A percentile compares a stretch with the other conserved stretches of the same genome.
Evolutionary conservation across 2,113 vertebrate species (phyloP).

Genomic region (Nothobranchius furzeri): DNA sequence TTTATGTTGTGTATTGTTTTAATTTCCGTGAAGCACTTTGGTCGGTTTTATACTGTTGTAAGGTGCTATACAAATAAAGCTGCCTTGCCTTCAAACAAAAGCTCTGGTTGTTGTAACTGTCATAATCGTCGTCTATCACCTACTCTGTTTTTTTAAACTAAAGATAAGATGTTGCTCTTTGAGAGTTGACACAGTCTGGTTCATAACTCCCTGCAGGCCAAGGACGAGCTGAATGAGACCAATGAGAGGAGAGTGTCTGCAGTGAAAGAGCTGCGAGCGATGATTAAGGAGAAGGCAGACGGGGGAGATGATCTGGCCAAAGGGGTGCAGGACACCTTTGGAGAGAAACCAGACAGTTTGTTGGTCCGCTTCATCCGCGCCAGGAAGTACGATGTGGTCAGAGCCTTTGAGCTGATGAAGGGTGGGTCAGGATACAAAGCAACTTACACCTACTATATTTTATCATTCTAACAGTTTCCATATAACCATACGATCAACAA

Average conservation of each 20-base stretch:
- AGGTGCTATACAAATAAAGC: too few relatives aligned
- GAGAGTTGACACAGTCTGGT: neutral
- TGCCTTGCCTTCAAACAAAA: too few relatives aligned
- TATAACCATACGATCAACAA: too few relatives aligned
- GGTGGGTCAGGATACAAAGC: constrained; percentile 70
- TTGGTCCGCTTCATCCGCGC: constrained; percentile 93
- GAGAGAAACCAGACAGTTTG: constrained; percentile 79
- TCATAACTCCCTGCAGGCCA: constrained; percentile 80
- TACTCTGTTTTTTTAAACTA: too few relatives aligned
- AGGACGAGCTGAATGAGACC: constrained; percentile 93
- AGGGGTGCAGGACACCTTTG: constrained; percentile 84
- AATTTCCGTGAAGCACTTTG: too few relatives aligned
- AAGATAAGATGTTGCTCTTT: too few relatives aligned
- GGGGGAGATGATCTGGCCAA: constrained; percentile 82
- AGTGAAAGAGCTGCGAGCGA: constrained; percentile 83
- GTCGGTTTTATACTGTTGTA: too few relatives aligned
- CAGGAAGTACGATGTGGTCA: constrained; percentile 88
- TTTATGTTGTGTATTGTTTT: too few relatives aligned
- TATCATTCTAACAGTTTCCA: too few relatives aligned
- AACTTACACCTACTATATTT: neutral
- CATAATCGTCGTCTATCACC: too few relatives aligned
- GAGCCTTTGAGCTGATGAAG: constrained; percentile 92
- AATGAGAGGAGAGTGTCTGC: constrained; percentile 84
- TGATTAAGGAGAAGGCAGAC: constrained; percentile 83
- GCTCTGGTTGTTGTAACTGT: too few relatives aligned